These are phyloP conservation scores for Hiodon alosoides DNA, from an alignment of 2,113 vertebrate genomes.

Conservation along the genomic window DNA sequence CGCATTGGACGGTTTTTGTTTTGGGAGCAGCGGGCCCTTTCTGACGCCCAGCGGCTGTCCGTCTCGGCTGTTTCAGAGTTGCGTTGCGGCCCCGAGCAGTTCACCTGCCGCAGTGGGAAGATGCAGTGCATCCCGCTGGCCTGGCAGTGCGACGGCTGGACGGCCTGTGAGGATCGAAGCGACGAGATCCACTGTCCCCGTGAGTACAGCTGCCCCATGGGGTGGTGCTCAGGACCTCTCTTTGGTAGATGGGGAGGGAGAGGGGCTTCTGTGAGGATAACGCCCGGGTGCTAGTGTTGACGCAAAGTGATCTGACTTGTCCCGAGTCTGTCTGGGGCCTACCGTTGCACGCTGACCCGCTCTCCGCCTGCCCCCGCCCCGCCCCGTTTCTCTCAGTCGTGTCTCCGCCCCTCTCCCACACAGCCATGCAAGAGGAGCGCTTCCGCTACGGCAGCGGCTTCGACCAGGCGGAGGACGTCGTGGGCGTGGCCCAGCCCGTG, in stretches of 20 bases:
- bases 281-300: no score
- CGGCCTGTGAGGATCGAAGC: slow-evolving; percentile 88
- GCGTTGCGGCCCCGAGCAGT: slow-evolving; percentile 84
- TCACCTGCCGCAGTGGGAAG: slow-evolving; percentile 86
- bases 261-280: no score
- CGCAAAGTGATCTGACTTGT: no score
- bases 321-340: no score
- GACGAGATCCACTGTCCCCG: slow-evolving; percentile 91
- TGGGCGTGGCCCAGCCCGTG: slow-evolving; percentile 83
- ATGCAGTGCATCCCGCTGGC: slow-evolving; percentile 91
- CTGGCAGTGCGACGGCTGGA: slow-evolving; percentile 94
- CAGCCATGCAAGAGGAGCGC: slow-evolving; percentile 77
- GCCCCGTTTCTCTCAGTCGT: not conserved
- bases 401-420: not conserved
- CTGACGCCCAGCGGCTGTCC: not conserved
- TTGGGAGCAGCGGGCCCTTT: not conserved
- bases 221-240: no score
- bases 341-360: no score
- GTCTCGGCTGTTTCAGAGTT: slow-evolving; percentile 66
- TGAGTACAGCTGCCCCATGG: slow-evolving; percentile 45
- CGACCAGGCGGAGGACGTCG: slow-evolving; percentile 64
- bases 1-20: no score
- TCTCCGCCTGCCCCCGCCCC: not conserved
- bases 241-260: no score
- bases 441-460: slow-evolving; percentile 73